Conservation (phyloP, 1,140 invertebrate genomes). For the Camponotus pennsylvanicus region DNA sequence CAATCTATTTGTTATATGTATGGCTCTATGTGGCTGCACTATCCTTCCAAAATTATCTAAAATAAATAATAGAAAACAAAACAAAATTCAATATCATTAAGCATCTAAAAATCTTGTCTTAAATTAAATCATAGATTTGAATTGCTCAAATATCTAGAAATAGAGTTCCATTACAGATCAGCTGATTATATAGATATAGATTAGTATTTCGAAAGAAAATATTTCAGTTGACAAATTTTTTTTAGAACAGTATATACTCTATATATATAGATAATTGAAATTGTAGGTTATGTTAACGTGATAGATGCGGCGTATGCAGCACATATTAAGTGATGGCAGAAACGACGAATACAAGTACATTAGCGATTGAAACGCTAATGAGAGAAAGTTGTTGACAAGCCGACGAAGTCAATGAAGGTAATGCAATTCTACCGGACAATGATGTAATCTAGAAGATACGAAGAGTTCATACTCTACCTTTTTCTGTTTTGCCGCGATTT, state of each 20-base stretch:
- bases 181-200: not conserved
- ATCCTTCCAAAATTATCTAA: constrained; percentile 72
- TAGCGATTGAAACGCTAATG: not conserved
- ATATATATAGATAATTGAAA: not conserved
- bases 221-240: not conserved
- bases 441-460: constrained; percentile 78
- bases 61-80: not conserved
- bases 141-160: not conserved
- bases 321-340: not conserved
- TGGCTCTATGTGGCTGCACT: constrained; percentile 79
- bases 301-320: too few relatives aligned
- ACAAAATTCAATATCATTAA: not conserved
- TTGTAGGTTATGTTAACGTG: constrained; percentile 38
- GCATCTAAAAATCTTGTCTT: not conserved
- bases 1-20: constrained; percentile 86
- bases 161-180: not conserved
- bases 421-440: constrained; percentile 45
- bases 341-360: not conserved
- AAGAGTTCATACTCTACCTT: constrained; percentile 76
- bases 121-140: not conserved
- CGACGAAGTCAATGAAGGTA: not conserved
- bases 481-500: constrained; percentile 70
- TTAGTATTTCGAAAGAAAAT: not conserved
- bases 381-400: not conserved
- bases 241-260: not conserved